Base-by-base conservation (phyloP, 1,140 invertebrate species). In the Ostrea denselamellosa region DNA sequence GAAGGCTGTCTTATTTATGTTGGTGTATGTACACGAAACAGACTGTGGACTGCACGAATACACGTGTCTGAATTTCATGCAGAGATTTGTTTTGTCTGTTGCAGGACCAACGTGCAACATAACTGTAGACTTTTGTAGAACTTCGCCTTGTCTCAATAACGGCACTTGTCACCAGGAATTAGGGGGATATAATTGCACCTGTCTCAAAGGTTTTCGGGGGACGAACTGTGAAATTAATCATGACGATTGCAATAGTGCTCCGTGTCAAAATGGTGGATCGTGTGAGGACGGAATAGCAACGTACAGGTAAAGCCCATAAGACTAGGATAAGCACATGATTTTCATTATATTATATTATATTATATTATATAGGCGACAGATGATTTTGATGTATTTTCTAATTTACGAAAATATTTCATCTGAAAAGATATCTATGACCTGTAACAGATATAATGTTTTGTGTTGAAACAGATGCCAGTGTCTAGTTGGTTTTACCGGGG, bases 21-120 rank as follows among this genome's bases (percentile, higher is more conserved):
- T 53, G 82, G 14, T 81, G 9, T 28, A 28, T 28, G 5, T 28
- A 34, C 71, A 28, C 22, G 8, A 22, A 81, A 25, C 28, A 81
- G 28, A 51, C 1, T 44, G 34, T 44, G 34, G 34, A 44, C 34
- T 44, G 34, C 34, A 44, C 34, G 5, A 44, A 44, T 44, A 44
- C 2, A 2, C 34, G 5, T 44, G 5, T 44, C 34, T 44, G 34
- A 5, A 44, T 44, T 44, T 44, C 34, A 44, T 44, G 34, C 34
- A 44, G 5, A 44, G 34, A 44, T 81, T 10, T n/a, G 1, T 81
- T n/a, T 83, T 5, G 5, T 28, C 12, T 53, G 51, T 22, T 17
- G 4, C 98, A 95, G 98, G 98, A 9, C 98, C 97, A 19, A 98
- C 97, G 77, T 99, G 98, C 95, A 96, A 98, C 51, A 98, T 98